Percentiles rank a stretch among this genome's conserved stretches.
These are phyloP conservation scores for Bombus difficillimus DNA, from an alignment of 1,140 invertebrate genomes.

Conservation along the genomic window DNA sequence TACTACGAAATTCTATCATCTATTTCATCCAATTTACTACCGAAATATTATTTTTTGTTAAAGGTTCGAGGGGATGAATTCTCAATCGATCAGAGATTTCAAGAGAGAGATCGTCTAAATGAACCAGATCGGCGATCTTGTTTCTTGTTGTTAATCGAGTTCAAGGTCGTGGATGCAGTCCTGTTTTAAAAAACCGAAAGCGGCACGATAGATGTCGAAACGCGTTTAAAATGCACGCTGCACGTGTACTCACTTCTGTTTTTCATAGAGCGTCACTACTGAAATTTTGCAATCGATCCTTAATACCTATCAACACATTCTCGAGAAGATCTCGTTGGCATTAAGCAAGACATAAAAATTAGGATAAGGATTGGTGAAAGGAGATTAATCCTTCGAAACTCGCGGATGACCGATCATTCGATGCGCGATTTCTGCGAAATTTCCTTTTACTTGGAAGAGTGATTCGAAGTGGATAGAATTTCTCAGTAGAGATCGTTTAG, in stretches of 20 bases:
- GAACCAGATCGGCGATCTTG: background rate
- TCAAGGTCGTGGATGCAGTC: background rate
- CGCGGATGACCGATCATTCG: background rate
- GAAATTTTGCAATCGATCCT: conserved; percentile 33
- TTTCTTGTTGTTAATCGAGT: background rate
- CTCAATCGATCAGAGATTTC: background rate
- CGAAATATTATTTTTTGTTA: too few relatives aligned
- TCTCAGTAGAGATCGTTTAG: background rate
- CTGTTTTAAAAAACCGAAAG: background rate
- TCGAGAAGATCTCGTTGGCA: background rate
- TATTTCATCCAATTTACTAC: too few relatives aligned
- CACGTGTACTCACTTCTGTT: background rate
- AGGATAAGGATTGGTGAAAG: background rate
- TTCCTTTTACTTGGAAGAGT: background rate
- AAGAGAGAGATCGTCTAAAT: background rate
- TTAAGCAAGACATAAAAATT: background rate
- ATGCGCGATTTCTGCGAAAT: background rate
- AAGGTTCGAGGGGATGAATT: too few relatives aligned
- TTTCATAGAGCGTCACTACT: background rate
- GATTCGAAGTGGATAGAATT: background rate
- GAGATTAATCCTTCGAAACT: background rate
- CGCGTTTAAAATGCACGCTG: conserved; percentile 9
- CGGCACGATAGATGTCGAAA: conserved; percentile 8
- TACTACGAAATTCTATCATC: too few relatives aligned
- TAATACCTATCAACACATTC: background rate